Base-by-base conservation (phyloP, 2,113 vertebrate species). In the Hippotragus niger region DNA sequence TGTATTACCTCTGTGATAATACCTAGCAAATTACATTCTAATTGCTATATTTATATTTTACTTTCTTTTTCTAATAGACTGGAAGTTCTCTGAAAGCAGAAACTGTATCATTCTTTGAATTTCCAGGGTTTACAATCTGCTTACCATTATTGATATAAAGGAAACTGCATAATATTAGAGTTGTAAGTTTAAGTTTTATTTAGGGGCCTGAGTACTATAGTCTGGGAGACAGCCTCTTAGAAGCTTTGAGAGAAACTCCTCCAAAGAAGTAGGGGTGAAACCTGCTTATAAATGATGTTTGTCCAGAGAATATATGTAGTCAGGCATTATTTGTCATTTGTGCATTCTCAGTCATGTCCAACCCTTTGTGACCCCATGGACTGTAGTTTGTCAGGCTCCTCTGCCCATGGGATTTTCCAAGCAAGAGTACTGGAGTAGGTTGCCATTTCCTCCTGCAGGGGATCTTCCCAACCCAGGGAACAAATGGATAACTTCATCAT, bases 1-100 rank as follows among this genome's bases (percentile, higher is more conserved):
- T 80, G 50, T 97, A 62, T 91, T 89, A 52, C 16, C 50, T 47
- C 33, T 97, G 85, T 88, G 47, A 89, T 95, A 64, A 82, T 64
- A 58, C 36, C 89, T 87, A 58, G 9, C 27, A 82, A 16, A 78
- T 16, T 76, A 33, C 19, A 89, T 82, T 97, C 40, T 36, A 78
- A 50, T 52, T 87, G 25, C 76, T 67, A 3, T 78, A 50, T 82
- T 81, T 62, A 19, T 81, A 74, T 90, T 78, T 52, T 2, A 64
- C 5, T 6, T 64, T 76, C 60, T 81, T 60, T 33, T 53, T 50
- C 87, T 58, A 85, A 36, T 71, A 89, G 23, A 94, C 13, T 94
- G 57, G 87, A 91, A 83, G 7, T 78, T 67, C 64, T 64, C 91
- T 88, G 43, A 94, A 88, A 84, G 33, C 8, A 90, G 53, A 29